phyloP scores from a whole-genome alignment of 2,888 invertebrate genomes.

The Clusia tigrina region DNA sequence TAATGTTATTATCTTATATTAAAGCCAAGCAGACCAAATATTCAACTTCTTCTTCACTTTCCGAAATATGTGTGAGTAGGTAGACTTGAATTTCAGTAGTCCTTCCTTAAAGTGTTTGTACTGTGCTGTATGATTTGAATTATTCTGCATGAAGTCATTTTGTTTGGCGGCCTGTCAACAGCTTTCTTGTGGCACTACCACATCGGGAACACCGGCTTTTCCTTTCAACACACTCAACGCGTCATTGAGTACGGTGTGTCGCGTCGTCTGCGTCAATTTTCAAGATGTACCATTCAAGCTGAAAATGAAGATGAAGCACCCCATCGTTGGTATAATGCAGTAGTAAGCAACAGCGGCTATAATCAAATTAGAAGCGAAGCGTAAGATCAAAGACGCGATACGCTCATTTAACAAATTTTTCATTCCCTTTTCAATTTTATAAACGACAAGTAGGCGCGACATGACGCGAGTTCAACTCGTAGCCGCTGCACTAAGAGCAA shows the following conservation, averaged over 20 bases:
- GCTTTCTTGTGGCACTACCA: no score
- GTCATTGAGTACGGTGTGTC: slow-evolving; percentile 55
- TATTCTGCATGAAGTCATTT: no score
- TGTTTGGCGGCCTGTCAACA: no score
- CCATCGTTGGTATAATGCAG: not conserved
- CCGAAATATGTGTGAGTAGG: no score
- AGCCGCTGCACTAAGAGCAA: not conserved
- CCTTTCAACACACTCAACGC: slow-evolving; percentile 53
- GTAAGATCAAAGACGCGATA: slow-evolving; percentile 40
- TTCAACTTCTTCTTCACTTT: no score
- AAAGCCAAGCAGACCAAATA: no score
- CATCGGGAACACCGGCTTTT: slow-evolving; percentile 39
- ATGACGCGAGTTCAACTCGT: slow-evolving; percentile 40
- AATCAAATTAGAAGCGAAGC: slow-evolving; percentile 57
- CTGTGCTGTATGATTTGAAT: no score
- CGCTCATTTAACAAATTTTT: slow-evolving; percentile 34
- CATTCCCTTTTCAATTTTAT: slow-evolving; percentile 24
- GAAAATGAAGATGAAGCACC: slow-evolving; percentile 48
- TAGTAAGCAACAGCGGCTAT: slow-evolving; percentile 44
- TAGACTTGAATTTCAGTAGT: no score
- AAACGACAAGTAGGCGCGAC: slow-evolving; percentile 50
- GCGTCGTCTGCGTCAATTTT: slow-evolving; percentile 15
- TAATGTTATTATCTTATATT: no score
- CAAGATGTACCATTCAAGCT: slow-evolving; percentile 38
- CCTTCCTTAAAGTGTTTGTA: no score